phyloP scores from a whole-genome alignment of 1,140 invertebrate species.

The Bombus superbus region DNA sequence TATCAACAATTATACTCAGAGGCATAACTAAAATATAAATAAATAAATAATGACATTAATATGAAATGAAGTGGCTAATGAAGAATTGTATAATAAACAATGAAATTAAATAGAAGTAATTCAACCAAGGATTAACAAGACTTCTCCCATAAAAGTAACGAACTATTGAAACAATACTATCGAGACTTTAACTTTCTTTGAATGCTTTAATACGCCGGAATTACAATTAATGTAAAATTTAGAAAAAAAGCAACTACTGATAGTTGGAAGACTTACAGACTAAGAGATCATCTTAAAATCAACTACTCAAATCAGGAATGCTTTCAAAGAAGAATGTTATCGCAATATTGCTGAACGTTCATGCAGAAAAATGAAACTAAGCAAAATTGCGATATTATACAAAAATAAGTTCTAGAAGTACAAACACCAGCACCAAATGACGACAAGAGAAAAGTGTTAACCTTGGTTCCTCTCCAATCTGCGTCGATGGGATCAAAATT shows the following conservation, averaged over 20 bases:
- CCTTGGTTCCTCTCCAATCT: constrained; percentile 78
- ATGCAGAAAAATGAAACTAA: constrained; percentile 51
- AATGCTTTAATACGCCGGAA: not conserved
- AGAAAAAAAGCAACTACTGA: constrained; percentile 16
- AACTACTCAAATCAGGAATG: constrained; percentile 4
- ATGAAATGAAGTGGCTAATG: not conserved
- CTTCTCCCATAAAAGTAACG: constrained; percentile 28
- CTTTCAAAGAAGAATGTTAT: constrained; percentile 24
- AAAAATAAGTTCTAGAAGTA: constrained; percentile 41
- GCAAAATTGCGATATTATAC: constrained; percentile 36
- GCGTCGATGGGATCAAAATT: constrained; percentile 79
- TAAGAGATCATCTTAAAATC: constrained; percentile 6
- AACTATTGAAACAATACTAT: not conserved
- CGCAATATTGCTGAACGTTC: constrained; percentile 34
- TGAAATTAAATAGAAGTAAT: not conserved
- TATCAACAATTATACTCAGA: constrained; percentile 12
- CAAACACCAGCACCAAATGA: constrained; percentile 72
- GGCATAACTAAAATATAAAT: constrained; percentile 12
- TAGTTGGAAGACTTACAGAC: constrained; percentile 15
- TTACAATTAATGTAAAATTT: constrained; percentile 1
- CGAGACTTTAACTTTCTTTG: constrained; percentile 10
- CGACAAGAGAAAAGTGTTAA: constrained; percentile 74
- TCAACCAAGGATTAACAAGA: constrained; percentile 50
- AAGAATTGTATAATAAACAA: constrained; percentile 4
- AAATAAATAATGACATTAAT: not conserved